Evolutionary conservation across 2,888 invertebrate species (phyloP).

Genomic region (Portevinia maculata): DNA sequence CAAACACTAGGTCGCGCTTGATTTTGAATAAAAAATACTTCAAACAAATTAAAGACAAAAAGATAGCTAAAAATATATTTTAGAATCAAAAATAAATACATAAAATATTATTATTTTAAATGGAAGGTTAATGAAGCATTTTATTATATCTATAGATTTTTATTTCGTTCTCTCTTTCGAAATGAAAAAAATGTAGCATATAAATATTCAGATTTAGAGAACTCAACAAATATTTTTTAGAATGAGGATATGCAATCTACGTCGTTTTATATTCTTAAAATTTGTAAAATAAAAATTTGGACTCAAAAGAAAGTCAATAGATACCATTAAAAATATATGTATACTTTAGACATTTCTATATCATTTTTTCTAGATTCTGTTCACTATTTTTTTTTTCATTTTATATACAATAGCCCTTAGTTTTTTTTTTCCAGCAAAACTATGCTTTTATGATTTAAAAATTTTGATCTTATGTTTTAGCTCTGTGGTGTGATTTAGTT

Average conservation of each 20-base stretch:
- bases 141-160: no score
- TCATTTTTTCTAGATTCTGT: slow-evolving; percentile 12
- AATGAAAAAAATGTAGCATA: no score
- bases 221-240: not conserved
- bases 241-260: not conserved
- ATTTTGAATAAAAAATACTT: no score
- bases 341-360: not conserved
- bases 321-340: not conserved
- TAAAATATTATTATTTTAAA: no score
- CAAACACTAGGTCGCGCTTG: no score
- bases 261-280: not conserved
- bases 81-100: no score
- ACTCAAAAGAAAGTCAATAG: not conserved
- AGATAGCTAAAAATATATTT: no score
- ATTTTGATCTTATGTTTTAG: slow-evolving; percentile 43
- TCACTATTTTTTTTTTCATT: slow-evolving; percentile 8
- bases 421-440: slow-evolving; percentile 9
- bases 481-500: slow-evolving; percentile 56
- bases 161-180: no score
- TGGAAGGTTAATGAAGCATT: no score
- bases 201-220: no score
- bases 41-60: no score
- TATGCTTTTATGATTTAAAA: slow-evolving; percentile 12
- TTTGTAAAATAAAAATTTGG: not conserved
- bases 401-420: slow-evolving; percentile 59